Conservation (phyloP, 2,113 vertebrate species). For the Theropithecus gelada region DNA sequence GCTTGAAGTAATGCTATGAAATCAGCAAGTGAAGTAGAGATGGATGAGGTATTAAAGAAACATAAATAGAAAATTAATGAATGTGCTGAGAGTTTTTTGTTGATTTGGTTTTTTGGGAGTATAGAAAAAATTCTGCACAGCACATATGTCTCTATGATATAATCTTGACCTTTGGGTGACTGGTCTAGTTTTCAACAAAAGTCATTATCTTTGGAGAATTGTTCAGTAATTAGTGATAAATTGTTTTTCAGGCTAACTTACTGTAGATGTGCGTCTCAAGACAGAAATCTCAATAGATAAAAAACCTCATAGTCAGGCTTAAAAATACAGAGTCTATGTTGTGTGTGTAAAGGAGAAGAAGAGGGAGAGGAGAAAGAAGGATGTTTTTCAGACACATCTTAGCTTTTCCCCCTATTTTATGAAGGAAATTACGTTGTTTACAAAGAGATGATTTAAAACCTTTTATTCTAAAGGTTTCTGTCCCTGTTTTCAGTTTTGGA, state of each 20-base stretch:
- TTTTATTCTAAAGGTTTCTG: neutral
- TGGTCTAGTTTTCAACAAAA: constrained; percentile 39
- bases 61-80: constrained; percentile 32
- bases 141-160: neutral
- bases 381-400: neutral
- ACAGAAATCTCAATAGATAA: constrained; percentile 21
- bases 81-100: neutral
- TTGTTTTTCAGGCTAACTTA: neutral
- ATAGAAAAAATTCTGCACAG: neutral
- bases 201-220: constrained; percentile 32
- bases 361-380: neutral
- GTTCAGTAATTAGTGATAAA: constrained; percentile 50
- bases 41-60: constrained; percentile 33
- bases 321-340: constrained; percentile 14
- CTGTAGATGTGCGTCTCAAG: neutral
- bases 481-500: constrained; percentile 14
- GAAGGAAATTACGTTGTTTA: neutral
- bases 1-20: constrained; percentile 41
- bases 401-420: neutral
- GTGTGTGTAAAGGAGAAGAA: neutral
- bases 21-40: constrained; percentile 17
- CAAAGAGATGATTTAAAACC: constrained; percentile 8
- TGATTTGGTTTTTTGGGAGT: constrained; percentile 10
- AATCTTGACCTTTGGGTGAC: constrained; percentile 25
- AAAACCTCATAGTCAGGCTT: constrained; percentile 26